phyloP scores from a whole-genome alignment of 2,113 vertebrate species.

The Tragelaphus buxtoni region DNA sequence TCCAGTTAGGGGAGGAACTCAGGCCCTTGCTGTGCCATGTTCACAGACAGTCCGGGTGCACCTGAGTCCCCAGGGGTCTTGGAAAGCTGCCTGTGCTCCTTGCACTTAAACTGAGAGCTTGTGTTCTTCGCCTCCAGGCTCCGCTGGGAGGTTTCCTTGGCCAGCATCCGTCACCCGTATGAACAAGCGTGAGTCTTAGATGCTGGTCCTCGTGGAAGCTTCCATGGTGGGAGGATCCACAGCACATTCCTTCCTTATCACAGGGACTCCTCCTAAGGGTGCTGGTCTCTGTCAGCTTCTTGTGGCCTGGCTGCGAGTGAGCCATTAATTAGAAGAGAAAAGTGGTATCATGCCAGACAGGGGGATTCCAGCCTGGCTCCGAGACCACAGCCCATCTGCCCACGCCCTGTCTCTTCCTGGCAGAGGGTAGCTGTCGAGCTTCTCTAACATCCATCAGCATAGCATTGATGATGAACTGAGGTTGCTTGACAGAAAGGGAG shows the following conservation, averaged over 20 bases:
- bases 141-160: background rate
- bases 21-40: rapidly evolving
- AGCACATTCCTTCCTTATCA: background rate
- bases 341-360: no score
- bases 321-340: background rate
- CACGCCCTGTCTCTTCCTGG: background rate
- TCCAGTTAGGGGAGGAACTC: background rate
- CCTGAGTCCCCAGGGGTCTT: background rate
- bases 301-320: background rate
- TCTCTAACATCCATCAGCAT: rapidly evolving
- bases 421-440: rapidly evolving
- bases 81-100: background rate
- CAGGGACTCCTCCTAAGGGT: background rate
- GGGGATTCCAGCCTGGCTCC: background rate
- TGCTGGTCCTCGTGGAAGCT: background rate
- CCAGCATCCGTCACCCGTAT: background rate
- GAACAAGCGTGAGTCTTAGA: background rate
- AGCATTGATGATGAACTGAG: background rate
- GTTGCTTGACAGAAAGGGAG: rapidly evolving
- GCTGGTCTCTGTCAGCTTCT: background rate
- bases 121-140: background rate
- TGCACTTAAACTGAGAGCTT: background rate
- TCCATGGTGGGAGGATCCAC: rapidly evolving
- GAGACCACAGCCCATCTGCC: background rate
- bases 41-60: rapidly evolving